These are phyloP conservation scores for Sipha flava DNA, from an alignment of 1,140 invertebrate species.

Conservation along the genomic window DNA sequence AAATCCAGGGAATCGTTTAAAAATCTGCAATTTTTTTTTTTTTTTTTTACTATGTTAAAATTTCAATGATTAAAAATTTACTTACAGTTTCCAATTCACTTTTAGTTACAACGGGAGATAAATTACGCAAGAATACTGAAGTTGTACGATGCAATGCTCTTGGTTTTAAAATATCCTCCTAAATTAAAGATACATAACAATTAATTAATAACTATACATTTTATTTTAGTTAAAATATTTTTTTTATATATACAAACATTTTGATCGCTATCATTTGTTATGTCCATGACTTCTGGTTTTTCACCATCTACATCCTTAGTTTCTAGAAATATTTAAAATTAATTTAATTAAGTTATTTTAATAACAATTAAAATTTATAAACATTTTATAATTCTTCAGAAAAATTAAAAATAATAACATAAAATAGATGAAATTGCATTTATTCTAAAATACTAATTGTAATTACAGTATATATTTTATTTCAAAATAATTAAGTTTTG, in stretches of 20 bases:
- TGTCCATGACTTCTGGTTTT: constrained; percentile 17
- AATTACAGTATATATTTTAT: too few relatives aligned
- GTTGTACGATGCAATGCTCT: constrained; percentile 82
- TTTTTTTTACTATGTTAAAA: not conserved
- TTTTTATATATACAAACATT: not conserved
- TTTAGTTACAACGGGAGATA: constrained; percentile 91
- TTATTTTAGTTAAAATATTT: not conserved
- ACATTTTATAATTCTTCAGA: too few relatives aligned
- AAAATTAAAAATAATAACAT: too few relatives aligned
- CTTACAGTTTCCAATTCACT: constrained; percentile 91
- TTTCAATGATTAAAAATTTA: constrained; percentile 32
- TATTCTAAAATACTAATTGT: too few relatives aligned
- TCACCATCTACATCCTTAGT: not conserved
- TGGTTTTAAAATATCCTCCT: constrained; percentile 47
- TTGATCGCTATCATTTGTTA: constrained; percentile 23
- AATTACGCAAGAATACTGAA: constrained; percentile 92
- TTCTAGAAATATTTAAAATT: not conserved
- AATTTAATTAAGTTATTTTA: too few relatives aligned
- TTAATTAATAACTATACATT: not conserved
- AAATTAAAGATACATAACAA: constrained; percentile 6
- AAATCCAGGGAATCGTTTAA: constrained; percentile 89
- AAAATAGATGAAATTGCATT: too few relatives aligned
- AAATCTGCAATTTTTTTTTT: constrained; percentile 57
- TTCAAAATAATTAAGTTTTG: too few relatives aligned
- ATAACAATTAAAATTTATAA: too few relatives aligned